phyloP scores from a whole-genome alignment of 2,113 vertebrate species.

The Coracopsis vasa region DNA sequence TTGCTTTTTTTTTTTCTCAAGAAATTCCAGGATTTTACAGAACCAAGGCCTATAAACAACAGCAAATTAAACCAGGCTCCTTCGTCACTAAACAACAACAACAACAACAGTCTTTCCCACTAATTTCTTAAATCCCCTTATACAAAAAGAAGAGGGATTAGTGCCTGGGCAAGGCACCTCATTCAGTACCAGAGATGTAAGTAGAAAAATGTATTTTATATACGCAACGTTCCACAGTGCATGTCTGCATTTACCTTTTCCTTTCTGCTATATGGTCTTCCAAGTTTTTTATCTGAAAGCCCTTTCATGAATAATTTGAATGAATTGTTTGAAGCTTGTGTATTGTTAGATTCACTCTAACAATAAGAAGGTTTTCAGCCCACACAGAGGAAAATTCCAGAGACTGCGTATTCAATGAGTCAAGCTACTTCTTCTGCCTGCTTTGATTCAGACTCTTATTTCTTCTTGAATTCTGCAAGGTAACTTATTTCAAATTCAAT shows the following conservation, averaged over 20 bases:
- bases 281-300: neutral
- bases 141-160: neutral
- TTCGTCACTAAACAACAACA: neutral
- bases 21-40: neutral
- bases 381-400: constrained; percentile 59
- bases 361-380: constrained; percentile 56
- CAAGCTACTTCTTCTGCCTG: constrained; percentile 21
- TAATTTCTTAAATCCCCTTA: neutral
- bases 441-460: neutral
- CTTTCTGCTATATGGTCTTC: neutral
- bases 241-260: neutral
- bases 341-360: neutral
- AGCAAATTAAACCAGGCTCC: neutral
- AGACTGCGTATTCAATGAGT: constrained; percentile 8
- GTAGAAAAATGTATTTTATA: neutral
- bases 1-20: neutral
- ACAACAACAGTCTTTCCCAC: neutral
- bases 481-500: neutral
- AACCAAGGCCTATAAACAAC: neutral
- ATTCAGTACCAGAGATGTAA: neutral
- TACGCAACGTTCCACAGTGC: neutral
- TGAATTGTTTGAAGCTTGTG: constrained; percentile 19
- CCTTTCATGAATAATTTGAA: constrained; percentile 42
- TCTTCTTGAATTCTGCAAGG: neutral
- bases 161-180: neutral